These are phyloP conservation scores for Eutolmus rufibarbis DNA, from an alignment of 2,888 invertebrate genomes.

Conservation along the genomic window DNA sequence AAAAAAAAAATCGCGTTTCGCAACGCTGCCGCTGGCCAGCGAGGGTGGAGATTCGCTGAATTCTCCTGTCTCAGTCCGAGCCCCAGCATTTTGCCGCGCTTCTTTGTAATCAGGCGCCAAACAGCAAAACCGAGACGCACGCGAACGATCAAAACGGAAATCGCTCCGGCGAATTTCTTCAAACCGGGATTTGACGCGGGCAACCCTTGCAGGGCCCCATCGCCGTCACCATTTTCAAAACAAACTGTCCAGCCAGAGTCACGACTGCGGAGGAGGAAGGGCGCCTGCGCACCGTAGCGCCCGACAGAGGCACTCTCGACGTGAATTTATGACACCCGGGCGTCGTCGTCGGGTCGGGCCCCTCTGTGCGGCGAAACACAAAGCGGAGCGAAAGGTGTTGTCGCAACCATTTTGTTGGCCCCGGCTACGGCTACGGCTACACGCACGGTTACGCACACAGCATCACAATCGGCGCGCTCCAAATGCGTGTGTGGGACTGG, in stretches of 20 bases:
- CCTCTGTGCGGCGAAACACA: conserved; percentile 6
- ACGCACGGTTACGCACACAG: not conserved
- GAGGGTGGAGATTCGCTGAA: not conserved
- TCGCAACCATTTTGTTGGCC: conserved; percentile 22
- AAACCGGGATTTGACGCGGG: not conserved
- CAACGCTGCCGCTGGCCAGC: not conserved
- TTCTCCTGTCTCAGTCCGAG: not conserved
- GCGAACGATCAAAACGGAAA: not conserved
- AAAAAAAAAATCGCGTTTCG: not conserved
- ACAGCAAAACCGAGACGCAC: not conserved
- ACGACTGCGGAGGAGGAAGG: not conserved
- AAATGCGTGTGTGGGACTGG: not conserved
- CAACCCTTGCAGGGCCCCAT: conserved; percentile 16
- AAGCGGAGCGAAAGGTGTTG: not conserved
- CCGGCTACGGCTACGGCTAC: not conserved
- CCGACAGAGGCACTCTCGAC: not conserved
- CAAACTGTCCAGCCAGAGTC: not conserved
- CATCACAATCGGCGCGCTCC: not conserved
- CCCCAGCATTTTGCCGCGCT: not conserved
- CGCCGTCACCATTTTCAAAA: conserved; percentile 35
- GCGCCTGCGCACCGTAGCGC: not conserved
- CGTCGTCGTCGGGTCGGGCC: not conserved
- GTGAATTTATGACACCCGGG: not conserved
- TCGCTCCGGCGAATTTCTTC: not conserved
- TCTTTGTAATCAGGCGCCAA: not conserved